Base-by-base conservation (phyloP, 2,888 invertebrate genomes). In the Patella depressa region DNA sequence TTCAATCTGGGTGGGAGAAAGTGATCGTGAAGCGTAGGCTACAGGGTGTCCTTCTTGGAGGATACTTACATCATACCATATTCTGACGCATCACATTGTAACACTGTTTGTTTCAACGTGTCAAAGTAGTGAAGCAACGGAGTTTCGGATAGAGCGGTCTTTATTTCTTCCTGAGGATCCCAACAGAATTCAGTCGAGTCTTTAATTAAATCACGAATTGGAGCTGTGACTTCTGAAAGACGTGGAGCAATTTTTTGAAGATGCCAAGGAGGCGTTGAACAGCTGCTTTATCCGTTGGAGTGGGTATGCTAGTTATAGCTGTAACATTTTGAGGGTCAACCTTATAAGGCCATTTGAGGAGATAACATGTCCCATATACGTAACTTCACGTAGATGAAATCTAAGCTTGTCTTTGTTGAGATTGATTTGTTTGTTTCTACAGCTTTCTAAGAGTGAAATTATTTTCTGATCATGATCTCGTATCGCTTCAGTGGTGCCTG, bases 61-160 rank as follows among this genome's bases (percentile, higher is more conserved):
- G 29, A 80, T 17, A 57, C 77, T 78, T 54, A 72, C 74, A 15
- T 76, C 80, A 81, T 45, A 57, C 81, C 77, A 74, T 69, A 71
- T 71, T 81, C 72, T 15, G 77, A 77, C 5, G 81, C 78, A 71
- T 82, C 80, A 75, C 79, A 78, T 53, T 81, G 78, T 19, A 81
- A 29, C 11, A 71, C 45, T 1, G 72, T 73, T 34, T 54, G 73
- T 34, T 77, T 71, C 11, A 7, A 11, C 19, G 72, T 55, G 54
- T 81, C 81, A 74, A 79, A 82, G 59, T 78, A 82, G 24, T 59
- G 54, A 19, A 82, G 54, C 9, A 82, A 75, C 17, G 80, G 82
- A n/a, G 78, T 53, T 29, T 59, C 19, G 1, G 79, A 45, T n/a
- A 81, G 72, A 12, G 77, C 55, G 4, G 55, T 19, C 57, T 77